phyloP scores from a whole-genome alignment of 2,888 invertebrate species.

The Heteromyza rotundicornis region DNA sequence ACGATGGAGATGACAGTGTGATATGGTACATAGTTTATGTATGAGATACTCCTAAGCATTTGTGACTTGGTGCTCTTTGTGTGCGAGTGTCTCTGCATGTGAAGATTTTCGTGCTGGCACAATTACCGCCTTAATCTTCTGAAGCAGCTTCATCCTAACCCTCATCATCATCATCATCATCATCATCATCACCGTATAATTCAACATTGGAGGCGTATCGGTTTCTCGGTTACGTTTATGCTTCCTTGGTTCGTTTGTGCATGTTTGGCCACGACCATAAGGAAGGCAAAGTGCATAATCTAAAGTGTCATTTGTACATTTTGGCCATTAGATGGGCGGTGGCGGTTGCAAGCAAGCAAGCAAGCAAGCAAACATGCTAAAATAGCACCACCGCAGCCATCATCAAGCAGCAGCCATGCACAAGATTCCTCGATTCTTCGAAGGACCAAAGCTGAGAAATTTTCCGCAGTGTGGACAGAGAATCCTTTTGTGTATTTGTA shows the following conservation, averaged over 20 bases:
- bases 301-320: constrained; percentile 27
- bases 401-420: not conserved
- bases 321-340: constrained; percentile 18
- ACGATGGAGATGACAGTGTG: constrained; percentile 22
- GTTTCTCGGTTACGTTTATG: no score
- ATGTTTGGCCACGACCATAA: no score
- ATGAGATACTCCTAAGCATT: not conserved
- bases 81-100: not conserved
- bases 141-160: not conserved
- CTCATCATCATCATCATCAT: no score
- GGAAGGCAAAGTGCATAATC: constrained; percentile 24
- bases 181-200: no score
- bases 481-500: not conserved
- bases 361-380: not conserved
- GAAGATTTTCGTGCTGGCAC: constrained; percentile 5
- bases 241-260: no score
- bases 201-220: no score
- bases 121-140: not conserved
- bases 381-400: not conserved
- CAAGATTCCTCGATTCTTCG: no score
- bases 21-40: constrained; percentile 22
- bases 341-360: not conserved
- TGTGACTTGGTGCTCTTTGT: not conserved
- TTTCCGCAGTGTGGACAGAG: not conserved
- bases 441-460: no score